Percentiles rank a stretch among this genome's conserved stretches.
Conservation (phyloP, 2,797 vertebrate species). For the Pipistrellus pipistrellus region DNA sequence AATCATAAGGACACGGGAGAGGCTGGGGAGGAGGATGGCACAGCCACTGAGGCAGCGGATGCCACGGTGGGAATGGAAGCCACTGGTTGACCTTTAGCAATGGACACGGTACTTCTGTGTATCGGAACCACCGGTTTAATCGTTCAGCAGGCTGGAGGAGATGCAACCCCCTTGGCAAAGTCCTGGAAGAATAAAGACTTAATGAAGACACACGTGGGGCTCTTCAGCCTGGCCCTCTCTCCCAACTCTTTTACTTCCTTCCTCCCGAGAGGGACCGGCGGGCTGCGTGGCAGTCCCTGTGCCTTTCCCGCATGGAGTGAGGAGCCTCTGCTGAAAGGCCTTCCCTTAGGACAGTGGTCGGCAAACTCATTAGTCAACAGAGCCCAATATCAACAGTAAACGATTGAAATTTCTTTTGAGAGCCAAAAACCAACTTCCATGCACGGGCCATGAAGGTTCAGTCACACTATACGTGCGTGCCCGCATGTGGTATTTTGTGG, state of each 20-base stretch:
- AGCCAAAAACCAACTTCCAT: no score
- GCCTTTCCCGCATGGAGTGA: not conserved
- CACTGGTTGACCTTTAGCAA: not conserved
- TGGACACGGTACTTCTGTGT: not conserved
- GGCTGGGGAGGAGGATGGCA: not conserved
- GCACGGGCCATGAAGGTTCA: no score
- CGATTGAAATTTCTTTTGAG: no score
- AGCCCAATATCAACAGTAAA: no score
- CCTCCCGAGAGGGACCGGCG: rapidly evolving
- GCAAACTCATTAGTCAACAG: no score
- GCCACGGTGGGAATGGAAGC: not conserved
- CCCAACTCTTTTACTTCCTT: no score
- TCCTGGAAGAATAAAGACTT: not conserved
- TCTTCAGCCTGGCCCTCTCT: not conserved
- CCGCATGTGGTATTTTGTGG: no score
- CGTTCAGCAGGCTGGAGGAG: not conserved
- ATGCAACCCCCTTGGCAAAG: not conserved
- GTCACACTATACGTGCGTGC: no score
- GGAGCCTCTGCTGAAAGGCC: not conserved
- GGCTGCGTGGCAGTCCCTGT: no score
- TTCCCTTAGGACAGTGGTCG: not conserved
- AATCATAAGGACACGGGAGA: no score
- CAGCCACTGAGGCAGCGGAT: no score
- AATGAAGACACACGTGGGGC: not conserved
- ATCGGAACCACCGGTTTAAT: not conserved